Percentiles rank a stretch among this genome's conserved stretches.
Conservation (phyloP, 1,140 invertebrate genomes). For the Drosophila prosaltans region DNA sequence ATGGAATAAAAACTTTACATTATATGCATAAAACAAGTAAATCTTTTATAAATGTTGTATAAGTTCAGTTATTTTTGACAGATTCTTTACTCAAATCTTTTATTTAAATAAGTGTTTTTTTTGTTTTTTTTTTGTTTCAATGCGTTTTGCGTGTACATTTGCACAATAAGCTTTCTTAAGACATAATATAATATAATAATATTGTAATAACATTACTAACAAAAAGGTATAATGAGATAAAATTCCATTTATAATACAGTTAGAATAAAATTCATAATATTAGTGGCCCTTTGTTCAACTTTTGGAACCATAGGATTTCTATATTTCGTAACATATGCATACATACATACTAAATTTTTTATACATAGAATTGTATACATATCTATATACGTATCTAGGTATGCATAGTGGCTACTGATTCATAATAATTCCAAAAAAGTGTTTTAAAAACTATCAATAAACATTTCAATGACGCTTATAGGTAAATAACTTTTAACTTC, state of each 20-base stretch:
- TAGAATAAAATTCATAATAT: constrained; percentile 78
- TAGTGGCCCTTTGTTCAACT: constrained; percentile 61
- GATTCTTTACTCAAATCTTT: constrained; percentile 67
- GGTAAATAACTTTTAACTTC: constrained; percentile 50
- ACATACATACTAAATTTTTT: not conserved
- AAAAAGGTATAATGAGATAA: constrained; percentile 71
- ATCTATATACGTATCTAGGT: constrained; percentile 42
- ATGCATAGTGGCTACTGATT: constrained; percentile 49
- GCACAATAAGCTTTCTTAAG: constrained; percentile 75
- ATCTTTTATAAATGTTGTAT: too few species aligned
- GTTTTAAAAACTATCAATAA: constrained; percentile 68
- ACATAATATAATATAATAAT: constrained; percentile 65
- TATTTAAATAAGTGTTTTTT: constrained; percentile 67
- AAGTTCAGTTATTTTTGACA: not conserved
- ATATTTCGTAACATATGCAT: constrained; percentile 40
- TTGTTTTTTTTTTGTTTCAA: constrained; percentile 47
- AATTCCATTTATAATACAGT: constrained; percentile 68
- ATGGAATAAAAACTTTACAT: too few species aligned
- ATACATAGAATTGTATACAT: constrained; percentile 29
- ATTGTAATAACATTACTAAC: constrained; percentile 79
- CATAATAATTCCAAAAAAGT: constrained; percentile 62
- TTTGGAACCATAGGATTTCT: constrained; percentile 57
- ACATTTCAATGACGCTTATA: constrained; percentile 44
- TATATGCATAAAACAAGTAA: too few species aligned
- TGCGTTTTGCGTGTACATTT: constrained; percentile 79